Conservation (phyloP, 2,113 vertebrate genomes). For the Datnioides undecimradiatus region DNA sequence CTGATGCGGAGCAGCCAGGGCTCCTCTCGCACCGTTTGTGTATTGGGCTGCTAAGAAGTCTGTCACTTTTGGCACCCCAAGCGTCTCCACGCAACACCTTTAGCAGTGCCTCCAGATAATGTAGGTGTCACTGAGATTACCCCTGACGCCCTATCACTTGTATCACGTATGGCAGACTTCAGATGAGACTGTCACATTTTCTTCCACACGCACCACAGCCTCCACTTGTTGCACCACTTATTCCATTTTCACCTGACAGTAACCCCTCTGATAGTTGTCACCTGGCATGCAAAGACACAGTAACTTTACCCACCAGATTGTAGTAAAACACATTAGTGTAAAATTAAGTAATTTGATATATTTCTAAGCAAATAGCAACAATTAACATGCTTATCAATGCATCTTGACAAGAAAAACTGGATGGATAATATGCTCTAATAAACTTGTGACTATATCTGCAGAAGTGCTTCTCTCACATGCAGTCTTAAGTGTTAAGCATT, state of each 20-base stretch:
- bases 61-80: slow-evolving; percentile 13
- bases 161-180: neutral
- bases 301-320: neutral
- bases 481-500: neutral
- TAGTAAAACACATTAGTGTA: neutral
- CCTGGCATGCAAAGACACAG: neutral
- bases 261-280: slow-evolving; percentile 12
- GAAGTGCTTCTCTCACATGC: neutral
- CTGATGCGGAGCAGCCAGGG: slow-evolving; percentile 54
- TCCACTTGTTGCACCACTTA: slow-evolving; percentile 64
- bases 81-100: slow-evolving; percentile 9
- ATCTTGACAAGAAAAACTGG: neutral
- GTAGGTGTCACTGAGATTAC: slow-evolving; percentile 5
- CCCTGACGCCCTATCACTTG: neutral
- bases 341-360: neutral
- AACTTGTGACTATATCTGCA: neutral
- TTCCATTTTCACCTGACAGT: slow-evolving; percentile 35
- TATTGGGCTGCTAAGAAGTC: slow-evolving; percentile 6
- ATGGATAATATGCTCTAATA: neutral
- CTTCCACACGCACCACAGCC: slow-evolving; percentile 8
- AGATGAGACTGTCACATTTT: neutral
- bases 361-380: neutral
- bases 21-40: neutral
- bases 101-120: neutral
- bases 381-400: neutral